Conservation (phyloP, 2,113 vertebrate genomes). For the Phaetusa simplex region DNA sequence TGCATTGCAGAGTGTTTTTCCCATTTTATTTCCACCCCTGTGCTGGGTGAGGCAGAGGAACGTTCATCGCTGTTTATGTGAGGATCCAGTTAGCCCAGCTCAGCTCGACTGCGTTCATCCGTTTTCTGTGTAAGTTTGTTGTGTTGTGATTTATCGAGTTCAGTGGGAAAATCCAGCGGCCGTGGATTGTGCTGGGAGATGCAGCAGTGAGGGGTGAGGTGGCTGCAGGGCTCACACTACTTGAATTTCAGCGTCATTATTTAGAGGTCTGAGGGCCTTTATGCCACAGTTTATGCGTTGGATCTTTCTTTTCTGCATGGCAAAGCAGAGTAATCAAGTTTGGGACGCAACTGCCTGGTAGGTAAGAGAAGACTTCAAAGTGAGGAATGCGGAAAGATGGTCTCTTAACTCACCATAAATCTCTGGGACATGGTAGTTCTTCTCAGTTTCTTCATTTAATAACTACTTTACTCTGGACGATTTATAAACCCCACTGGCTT, state of each 20-base stretch:
- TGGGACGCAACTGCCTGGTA: not conserved
- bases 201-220: not conserved
- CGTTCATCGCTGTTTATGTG: not conserved
- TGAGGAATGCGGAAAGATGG: not conserved
- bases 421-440: not conserved
- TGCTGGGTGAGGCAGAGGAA: not conserved
- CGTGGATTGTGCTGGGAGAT: not conserved
- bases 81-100: not conserved
- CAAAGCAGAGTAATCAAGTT: not conserved
- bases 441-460: not conserved
- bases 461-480: not conserved
- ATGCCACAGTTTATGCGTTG: not conserved
- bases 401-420: not conserved
- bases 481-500: not conserved
- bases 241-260: not conserved
- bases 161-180: not conserved
- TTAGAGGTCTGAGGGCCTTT: not conserved
- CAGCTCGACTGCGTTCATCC: not conserved
- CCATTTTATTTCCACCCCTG: not conserved
- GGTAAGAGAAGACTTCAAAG: not conserved
- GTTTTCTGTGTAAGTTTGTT: fast-evolving
- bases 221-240: not conserved
- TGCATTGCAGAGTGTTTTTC: not conserved
- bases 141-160: fast-evolving
- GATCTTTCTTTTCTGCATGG: not conserved